A percentile compares a stretch with the other conserved stretches of the same genome.
Conservation (phyloP, 92 coral and sea anemone genomes). For the Scolanthus callimorphus region DNA sequence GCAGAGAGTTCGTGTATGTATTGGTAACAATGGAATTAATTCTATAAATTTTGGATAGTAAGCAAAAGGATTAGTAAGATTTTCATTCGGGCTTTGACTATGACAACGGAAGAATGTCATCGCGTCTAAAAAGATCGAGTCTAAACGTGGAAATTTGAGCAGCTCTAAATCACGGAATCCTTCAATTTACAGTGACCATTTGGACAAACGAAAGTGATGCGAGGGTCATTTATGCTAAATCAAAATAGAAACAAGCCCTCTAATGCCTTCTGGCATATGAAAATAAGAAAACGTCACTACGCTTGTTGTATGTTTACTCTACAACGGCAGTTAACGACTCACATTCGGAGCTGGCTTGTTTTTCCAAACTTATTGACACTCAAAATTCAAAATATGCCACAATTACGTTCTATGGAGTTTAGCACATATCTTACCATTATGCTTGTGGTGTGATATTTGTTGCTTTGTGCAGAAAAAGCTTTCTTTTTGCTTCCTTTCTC, state of each 20-base stretch:
- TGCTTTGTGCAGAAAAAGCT: neutral
- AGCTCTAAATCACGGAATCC: too few relatives aligned
- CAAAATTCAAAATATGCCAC: neutral
- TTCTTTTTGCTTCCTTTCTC: neutral
- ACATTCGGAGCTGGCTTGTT: too few relatives aligned
- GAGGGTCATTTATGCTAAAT: too few relatives aligned
- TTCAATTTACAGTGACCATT: too few relatives aligned
- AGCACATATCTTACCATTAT: neutral
- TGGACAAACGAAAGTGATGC: too few relatives aligned
- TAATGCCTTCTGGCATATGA: neutral
- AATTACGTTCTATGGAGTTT: neutral
- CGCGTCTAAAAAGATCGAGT: too few relatives aligned
- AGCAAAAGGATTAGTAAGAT: neutral
- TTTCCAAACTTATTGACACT: too few relatives aligned
- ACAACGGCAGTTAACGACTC: constrained; percentile 13
- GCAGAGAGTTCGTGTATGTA: too few relatives aligned
- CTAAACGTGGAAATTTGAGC: too few relatives aligned
- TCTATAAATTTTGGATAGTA: neutral
- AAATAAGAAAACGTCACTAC: neutral
- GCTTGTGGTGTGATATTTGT: neutral
- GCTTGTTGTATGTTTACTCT: constrained; percentile 24
- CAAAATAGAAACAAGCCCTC: neutral
- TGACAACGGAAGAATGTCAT: constrained; percentile 30
- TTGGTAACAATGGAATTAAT: too few relatives aligned
- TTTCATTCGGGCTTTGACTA: neutral